phyloP scores from a whole-genome alignment of 2,113 vertebrate genomes.

The Eptesicus fuscus region DNA sequence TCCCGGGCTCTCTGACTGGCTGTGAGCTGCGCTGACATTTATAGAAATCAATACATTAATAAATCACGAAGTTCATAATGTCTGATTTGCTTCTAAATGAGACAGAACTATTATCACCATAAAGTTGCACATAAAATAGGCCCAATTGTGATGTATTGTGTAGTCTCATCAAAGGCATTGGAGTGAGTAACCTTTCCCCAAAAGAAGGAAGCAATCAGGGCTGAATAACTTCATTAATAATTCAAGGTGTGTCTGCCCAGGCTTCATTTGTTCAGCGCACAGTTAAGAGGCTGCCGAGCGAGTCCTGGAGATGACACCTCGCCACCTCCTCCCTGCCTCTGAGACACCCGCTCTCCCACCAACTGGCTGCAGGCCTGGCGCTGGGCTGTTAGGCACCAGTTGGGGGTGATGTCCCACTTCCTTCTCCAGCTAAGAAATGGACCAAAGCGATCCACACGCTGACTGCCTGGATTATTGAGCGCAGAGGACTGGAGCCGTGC shows the following conservation, averaged over 20 bases:
- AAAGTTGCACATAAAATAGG: conserved; percentile 75
- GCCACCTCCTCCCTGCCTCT: not conserved
- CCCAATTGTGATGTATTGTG: conserved; percentile 75
- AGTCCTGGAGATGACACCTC: conserved; percentile 16
- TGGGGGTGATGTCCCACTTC: not conserved
- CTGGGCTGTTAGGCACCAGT: not conserved
- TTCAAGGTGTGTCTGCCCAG: conserved; percentile 69
- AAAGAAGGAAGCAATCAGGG: conserved; percentile 72
- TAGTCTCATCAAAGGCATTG: conserved; percentile 72
- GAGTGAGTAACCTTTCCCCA: conserved; percentile 75
- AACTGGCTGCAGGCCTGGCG: not conserved
- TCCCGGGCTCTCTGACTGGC: conserved; percentile 61
- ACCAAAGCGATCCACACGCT: not conserved
- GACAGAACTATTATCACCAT: conserved; percentile 66
- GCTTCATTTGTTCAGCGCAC: conserved; percentile 75
- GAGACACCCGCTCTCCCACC: not conserved
- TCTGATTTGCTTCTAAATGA: conserved; percentile 82
- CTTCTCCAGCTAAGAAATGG: not conserved
- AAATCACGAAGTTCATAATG: conserved; percentile 78
- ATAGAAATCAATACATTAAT: conserved; percentile 75
- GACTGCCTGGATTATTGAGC: not conserved
- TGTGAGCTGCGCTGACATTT: conserved; percentile 69
- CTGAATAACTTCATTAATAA: conserved; percentile 76
- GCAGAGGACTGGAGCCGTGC: not conserved
- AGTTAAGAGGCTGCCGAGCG: conserved; percentile 64